Evolutionary conservation across 2,113 vertebrate genomes (phyloP), one percentile per base, ranked within the genome.

Genomic region (Caracal caracal): DNA sequence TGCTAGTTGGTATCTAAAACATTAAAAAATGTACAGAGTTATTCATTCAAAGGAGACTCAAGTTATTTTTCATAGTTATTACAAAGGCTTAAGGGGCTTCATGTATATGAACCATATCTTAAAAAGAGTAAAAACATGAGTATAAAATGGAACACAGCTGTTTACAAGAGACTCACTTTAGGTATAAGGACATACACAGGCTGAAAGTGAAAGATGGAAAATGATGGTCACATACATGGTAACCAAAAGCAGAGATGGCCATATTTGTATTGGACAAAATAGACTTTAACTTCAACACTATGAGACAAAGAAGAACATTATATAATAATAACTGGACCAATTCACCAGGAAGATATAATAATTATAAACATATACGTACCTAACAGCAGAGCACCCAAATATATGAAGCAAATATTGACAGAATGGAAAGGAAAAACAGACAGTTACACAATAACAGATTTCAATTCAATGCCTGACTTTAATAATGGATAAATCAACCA

Each of bases 21-120:
- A 93, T 65, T 84, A n/a, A 5, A 96, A 70, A 90, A 92, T 87
- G 20, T 68, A 13, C 56, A 79, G 20, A 79, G 56, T 51, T 93
- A 88, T 35, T 80, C 51, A 78, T 53, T 95, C 35, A 92, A 87
- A 97, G 37, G 30, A 80, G 40, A 96, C 0, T 16, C 30, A 92
- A 90, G 5, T 65, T 68, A 89, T 63, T 93, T 47, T 49, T 79
- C n/a, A 87, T 8, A 78, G 63, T 80, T 59, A 83, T 47, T 84
- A 47, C 40, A 91, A 51, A 71, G 6, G 26, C 12, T 90, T 81
- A 90, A 43, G 12, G 10, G 43, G 12, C 30, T 59, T 76, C 51
- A 37, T 11, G 8, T 51, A 65, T 16, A 47, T 71, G 28, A 94
- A 90, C 3, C 7, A 59, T n/a, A 65, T 82, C 33, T 73, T 89